These are phyloP conservation scores for Hydriomena furcata DNA, from an alignment of 2,888 invertebrate genomes.

Conservation along the genomic window DNA sequence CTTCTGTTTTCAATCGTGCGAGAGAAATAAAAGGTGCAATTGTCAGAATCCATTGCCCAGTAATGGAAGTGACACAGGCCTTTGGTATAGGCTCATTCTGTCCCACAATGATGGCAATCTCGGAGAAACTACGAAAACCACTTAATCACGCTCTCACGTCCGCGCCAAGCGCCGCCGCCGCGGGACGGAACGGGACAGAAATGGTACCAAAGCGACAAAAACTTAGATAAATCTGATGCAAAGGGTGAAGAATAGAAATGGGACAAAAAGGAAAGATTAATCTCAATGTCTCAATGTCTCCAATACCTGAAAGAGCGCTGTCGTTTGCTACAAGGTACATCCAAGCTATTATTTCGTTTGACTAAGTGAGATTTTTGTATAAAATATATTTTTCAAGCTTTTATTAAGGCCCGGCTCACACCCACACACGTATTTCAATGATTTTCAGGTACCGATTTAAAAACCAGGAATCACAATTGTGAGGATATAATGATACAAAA, in stretches of 20 bases:
- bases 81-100: not conserved
- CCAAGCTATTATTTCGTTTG: too few relatives aligned
- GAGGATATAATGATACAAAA: too few relatives aligned
- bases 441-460: too few relatives aligned
- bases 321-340: too few relatives aligned
- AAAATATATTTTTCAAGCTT: too few relatives aligned
- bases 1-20: too few relatives aligned
- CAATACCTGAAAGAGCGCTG: not conserved
- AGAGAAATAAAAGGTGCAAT: too few relatives aligned
- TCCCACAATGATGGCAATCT: slow-evolving; percentile 29
- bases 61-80: not conserved
- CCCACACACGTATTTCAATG: too few relatives aligned
- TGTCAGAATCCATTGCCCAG: not conserved
- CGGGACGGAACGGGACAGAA: slow-evolving; percentile 14
- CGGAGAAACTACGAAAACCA: slow-evolving; percentile 36
- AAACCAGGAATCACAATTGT: too few relatives aligned
- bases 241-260: not conserved
- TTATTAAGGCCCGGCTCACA: too few relatives aligned
- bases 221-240: slow-evolving; percentile 1
- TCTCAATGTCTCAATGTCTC: not conserved
- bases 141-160: slow-evolving; percentile 35
- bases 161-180: slow-evolving; percentile 11
- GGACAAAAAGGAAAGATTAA: slow-evolving; percentile 4
- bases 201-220: slow-evolving; percentile 9
- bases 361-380: too few relatives aligned